These are phyloP conservation scores for Gymnothorax reevesii DNA, from an alignment of 2,797 vertebrate genomes.

Conservation along the genomic window DNA sequence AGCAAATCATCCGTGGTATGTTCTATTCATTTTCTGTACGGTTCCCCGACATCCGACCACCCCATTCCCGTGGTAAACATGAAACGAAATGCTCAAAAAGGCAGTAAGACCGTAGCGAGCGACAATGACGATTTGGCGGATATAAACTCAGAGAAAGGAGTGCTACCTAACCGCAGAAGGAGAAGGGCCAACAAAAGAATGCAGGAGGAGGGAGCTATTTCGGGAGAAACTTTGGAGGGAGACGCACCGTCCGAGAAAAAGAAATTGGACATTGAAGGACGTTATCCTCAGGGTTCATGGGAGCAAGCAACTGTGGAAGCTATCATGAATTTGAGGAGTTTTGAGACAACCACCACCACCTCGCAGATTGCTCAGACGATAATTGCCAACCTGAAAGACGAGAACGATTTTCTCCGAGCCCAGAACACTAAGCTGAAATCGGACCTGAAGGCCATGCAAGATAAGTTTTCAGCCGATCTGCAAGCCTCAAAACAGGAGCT, in stretches of 20 bases:
- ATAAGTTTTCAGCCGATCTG: conserved; percentile 9
- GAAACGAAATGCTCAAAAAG: background rate
- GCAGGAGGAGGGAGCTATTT: conserved; percentile 5
- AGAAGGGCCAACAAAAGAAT: background rate
- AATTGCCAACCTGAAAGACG: conserved; percentile 33
- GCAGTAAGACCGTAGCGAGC: background rate
- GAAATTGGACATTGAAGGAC: conserved; percentile 15
- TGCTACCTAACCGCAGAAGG: background rate
- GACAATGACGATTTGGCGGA: background rate
- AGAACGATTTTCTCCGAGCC: conserved; percentile 33
- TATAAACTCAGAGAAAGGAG: background rate
- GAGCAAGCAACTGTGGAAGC: conserved; percentile 35
- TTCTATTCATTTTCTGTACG: conserved; percentile 24
- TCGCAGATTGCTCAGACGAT: conserved; percentile 27
- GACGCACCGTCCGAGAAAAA: conserved; percentile 1
- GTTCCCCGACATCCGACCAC: conserved; percentile 14
- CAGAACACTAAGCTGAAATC: conserved; percentile 22
- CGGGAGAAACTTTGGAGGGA: background rate
- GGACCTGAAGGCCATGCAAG: conserved; percentile 14
- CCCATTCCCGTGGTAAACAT: background rate
- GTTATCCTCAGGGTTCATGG: conserved; percentile 25
- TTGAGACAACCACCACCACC: conserved; percentile 23
- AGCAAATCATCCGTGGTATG: conserved; percentile 18
- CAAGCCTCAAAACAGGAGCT: conserved; percentile 9
- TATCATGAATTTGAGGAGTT: conserved; percentile 32